Evolutionary conservation across 1,140 invertebrate species (phyloP).

Genomic region (Phocides pigmalion): DNA sequence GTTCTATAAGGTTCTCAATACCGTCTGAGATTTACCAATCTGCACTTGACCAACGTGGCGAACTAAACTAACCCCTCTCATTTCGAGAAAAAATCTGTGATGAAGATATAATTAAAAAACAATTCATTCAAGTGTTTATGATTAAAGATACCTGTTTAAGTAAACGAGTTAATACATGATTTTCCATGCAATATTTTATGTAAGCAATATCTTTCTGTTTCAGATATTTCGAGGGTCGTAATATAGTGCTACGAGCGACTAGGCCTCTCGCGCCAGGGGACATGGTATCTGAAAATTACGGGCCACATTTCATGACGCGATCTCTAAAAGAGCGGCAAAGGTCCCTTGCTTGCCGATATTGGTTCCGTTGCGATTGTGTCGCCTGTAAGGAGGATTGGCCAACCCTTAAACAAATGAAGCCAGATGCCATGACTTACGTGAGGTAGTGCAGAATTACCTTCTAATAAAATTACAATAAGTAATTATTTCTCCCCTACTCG

Average conservation of each 20-base stretch:
- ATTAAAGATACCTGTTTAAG: too few species aligned
- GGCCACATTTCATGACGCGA: conserved; percentile 90
- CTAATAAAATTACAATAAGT: too few species aligned
- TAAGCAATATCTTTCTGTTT: conserved; percentile 1
- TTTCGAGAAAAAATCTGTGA: too few species aligned
- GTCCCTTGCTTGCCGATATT: conserved; percentile 89
- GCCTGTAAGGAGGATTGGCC: conserved; percentile 92
- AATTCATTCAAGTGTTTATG: too few species aligned
- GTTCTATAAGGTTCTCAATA: too few species aligned
- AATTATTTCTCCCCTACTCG: too few species aligned
- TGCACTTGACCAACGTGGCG: too few species aligned
- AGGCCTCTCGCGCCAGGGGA: conserved; percentile 87
- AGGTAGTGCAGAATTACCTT: conserved; percentile 42
- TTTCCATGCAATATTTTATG: too few species aligned
- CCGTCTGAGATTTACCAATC: too few species aligned
- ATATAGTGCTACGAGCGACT: conserved; percentile 88
- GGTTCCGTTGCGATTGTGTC: conserved; percentile 90
- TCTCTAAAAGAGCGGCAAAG: conserved; percentile 86
- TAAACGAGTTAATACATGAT: too few species aligned
- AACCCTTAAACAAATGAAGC: conserved; percentile 85
- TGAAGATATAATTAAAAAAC: too few species aligned
- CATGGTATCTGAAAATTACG: conserved; percentile 93
- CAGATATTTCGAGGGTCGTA: conserved; percentile 90
- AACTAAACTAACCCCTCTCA: too few species aligned
- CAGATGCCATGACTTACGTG: conserved; percentile 61